Evolutionary conservation across 1,140 invertebrate species (phyloP), one percentile per base, ranked within the genome.

Genomic region (Drosophila subpulchrella): DNA sequence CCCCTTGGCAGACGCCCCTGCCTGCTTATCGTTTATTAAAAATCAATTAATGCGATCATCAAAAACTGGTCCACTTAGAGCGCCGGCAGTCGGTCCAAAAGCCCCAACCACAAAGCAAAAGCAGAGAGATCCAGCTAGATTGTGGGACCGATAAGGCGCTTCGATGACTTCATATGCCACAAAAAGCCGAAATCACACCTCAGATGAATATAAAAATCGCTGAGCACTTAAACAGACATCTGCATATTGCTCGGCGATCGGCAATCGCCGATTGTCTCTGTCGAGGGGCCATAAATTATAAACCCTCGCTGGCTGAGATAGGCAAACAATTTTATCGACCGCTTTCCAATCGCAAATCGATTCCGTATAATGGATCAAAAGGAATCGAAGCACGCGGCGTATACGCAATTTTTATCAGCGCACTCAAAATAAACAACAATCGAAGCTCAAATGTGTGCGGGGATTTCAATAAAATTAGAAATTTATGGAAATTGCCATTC

Each of bases 401-500:
- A 85, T 85, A 67, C 81, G 78, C 68, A 68, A 85, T 86, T 68
- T 44, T 85, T 75, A 85, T 85, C 81, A 65, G 58, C 61, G 57
- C 57, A 59, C 44, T 59, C 55, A 59, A 57, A 59, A 48, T 13
- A 51, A 48, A 32, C 50, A 46, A 75, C 54, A 80, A 54, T 56
- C 56, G 58, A 51, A 48, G 65, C 39, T 67, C 32, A 55, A 32
- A 57, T 41, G 53, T 55, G 44, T 48, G 44, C 71, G 75, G 74
- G 74, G 62, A 82, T 82, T 89, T 88, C 76, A 89, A 88, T 89
- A 83, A 88, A 88, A 88, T 88, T 88, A 88, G 83, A 88, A 89
- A 88, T 88, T 88, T 88, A 88, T 88, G 84, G 80, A 89, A 88
- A 88, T 89, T 68, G 77, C 51, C 63, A 73, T 76, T 80, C 60